phyloP scores from a whole-genome alignment of 2,797 vertebrate genomes.

The Rallus crepitans region DNA sequence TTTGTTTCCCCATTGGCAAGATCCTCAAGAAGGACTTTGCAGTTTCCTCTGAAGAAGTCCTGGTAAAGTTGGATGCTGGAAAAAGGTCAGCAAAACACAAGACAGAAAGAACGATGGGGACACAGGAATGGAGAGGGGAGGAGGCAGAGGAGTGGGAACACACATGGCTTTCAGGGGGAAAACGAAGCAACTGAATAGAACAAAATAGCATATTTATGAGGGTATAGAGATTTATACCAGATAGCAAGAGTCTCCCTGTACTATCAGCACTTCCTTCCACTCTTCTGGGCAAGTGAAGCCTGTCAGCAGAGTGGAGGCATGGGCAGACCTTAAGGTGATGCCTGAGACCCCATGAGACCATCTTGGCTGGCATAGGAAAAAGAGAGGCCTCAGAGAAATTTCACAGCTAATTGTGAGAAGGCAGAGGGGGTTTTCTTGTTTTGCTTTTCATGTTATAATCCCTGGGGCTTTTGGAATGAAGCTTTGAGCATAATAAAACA shows the following conservation, averaged over 20 bases:
- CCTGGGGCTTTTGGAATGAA: not conserved
- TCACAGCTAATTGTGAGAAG: not conserved
- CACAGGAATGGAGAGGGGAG: fast-evolving
- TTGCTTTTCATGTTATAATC: not conserved
- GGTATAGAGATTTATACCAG: not conserved
- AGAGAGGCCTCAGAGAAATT: not conserved
- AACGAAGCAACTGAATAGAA: not conserved
- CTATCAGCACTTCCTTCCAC: not conserved
- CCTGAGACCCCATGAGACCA: not conserved
- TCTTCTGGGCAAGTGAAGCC: not conserved
- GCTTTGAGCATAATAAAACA: not conserved
- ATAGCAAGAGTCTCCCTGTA: not conserved
- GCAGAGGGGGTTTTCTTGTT: not conserved
- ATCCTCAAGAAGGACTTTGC: not conserved
- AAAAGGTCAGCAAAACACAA: not conserved
- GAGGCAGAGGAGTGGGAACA: not conserved
- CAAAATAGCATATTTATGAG: not conserved
- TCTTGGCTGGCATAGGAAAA: fast-evolving
- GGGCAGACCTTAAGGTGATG: not conserved
- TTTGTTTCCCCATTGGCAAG: not conserved
- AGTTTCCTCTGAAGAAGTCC: not conserved
- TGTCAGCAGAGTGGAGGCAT: fast-evolving
- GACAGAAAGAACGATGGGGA: not conserved
- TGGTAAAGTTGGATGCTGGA: not conserved
- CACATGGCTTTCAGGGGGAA: not conserved